A percentile compares a stretch with the other conserved stretches of the same genome.
phyloP scores from a whole-genome alignment of 2,113 vertebrate genomes.

The Trichomycterus rosablanca region DNA sequence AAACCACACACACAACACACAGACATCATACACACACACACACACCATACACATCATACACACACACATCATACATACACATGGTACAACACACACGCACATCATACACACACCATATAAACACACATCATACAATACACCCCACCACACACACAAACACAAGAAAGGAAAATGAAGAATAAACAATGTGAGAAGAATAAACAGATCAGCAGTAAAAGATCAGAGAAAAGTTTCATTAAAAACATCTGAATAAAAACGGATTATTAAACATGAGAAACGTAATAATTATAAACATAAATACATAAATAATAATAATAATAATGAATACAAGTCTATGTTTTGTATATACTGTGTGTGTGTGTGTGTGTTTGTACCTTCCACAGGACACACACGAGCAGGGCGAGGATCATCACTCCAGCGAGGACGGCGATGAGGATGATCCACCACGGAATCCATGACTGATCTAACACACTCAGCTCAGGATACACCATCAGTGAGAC shows the following conservation, averaged over 20 bases:
- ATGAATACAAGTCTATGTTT: no score
- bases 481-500: slow-evolving; percentile 82
- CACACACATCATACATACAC: neutral
- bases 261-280: neutral
- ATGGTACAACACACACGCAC: neutral
- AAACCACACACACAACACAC: slow-evolving; percentile 48
- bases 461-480: slow-evolving; percentile 69
- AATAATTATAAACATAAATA: neutral
- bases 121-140: no score
- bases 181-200: neutral
- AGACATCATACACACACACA: slow-evolving; percentile 3
- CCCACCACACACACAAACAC: no score
- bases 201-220: neutral
- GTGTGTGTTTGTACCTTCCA: slow-evolving; percentile 79
- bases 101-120: neutral
- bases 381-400: slow-evolving; percentile 75
- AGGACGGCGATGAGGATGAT: slow-evolving; percentile 82
- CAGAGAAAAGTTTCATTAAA: no score
- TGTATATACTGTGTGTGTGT: neutral
- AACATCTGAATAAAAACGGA: no score
- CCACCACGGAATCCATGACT: slow-evolving; percentile 83
- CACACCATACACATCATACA: neutral
- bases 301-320: no score
- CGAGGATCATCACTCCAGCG: slow-evolving; percentile 77
- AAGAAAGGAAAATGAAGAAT: slow-evolving; percentile 11